A percentile compares a stretch with the other conserved stretches of the same genome.
Conservation (phyloP, 2,888 invertebrate genomes). For the Eupithecia subfuscata region DNA sequence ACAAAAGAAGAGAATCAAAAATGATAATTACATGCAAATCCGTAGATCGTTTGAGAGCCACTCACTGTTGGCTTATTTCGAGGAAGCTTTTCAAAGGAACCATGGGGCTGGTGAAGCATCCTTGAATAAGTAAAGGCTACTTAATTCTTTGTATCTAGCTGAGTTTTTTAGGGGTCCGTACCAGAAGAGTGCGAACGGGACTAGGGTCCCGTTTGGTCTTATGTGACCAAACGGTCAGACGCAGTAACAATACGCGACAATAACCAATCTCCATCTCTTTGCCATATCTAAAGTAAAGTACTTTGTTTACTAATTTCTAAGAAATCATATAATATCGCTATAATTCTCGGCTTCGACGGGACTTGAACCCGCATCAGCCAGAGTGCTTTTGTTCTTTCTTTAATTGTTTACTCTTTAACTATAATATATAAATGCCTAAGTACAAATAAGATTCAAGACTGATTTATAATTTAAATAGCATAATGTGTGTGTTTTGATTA, state of each 20-base stretch:
- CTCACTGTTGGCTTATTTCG: slow-evolving; percentile 60
- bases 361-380: too few relatives aligned
- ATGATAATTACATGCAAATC: slow-evolving; percentile 85
- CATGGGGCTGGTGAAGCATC: slow-evolving; percentile 47
- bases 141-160: slow-evolving; percentile 38
- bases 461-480: too few relatives aligned
- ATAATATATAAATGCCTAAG: too few relatives aligned
- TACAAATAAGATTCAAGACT: too few relatives aligned
- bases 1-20: slow-evolving; percentile 84
- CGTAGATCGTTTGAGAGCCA: slow-evolving; percentile 67
- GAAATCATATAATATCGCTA: too few relatives aligned
- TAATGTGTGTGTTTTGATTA: too few relatives aligned
- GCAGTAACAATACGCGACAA: neutral
- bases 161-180: slow-evolving; percentile 18
- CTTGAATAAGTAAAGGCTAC: slow-evolving; percentile 48
- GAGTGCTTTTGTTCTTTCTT: too few relatives aligned
- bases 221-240: neutral
- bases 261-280: neutral
- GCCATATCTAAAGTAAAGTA: neutral
- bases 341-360: too few relatives aligned
- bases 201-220: neutral
- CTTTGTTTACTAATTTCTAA: too few relatives aligned
- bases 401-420: too few relatives aligned
- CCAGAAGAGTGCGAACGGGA: neutral
- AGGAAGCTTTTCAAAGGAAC: slow-evolving; percentile 51